Evolutionary conservation across 2,113 vertebrate genomes (phyloP).

Genomic region (Aix galericulata): DNA sequence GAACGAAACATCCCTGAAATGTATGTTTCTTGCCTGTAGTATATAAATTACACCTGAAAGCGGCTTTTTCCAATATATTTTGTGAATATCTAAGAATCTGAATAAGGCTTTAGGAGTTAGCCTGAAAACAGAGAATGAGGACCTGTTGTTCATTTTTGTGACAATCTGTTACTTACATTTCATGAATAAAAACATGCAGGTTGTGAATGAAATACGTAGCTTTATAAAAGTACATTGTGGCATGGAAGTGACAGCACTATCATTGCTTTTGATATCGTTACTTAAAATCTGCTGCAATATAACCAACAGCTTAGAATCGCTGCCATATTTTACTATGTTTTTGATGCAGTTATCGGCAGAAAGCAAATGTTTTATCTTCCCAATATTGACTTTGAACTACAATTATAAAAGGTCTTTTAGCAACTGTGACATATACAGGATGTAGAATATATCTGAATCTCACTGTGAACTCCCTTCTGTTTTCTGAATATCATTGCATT

Average conservation of each 20-base stretch:
- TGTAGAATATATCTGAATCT: not conserved
- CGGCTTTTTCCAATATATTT: not conserved
- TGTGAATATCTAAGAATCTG: not conserved
- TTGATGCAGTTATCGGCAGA: not conserved
- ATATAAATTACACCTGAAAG: not conserved
- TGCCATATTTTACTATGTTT: not conserved
- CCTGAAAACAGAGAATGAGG: not conserved
- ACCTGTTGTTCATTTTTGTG: not conserved
- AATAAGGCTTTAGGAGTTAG: not conserved
- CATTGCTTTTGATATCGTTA: not conserved
- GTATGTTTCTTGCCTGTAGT: not conserved
- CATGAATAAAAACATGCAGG: not conserved
- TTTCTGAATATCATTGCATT: not conserved
- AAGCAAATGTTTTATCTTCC: not conserved
- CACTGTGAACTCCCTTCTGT: not conserved
- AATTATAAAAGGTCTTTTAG: not conserved
- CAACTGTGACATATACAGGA: not conserved
- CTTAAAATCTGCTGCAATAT: not conserved
- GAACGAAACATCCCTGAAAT: not conserved
- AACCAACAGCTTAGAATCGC: not conserved
- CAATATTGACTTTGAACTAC: not conserved
- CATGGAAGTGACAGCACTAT: not conserved
- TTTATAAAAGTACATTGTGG: not conserved
- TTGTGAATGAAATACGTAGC: not conserved
- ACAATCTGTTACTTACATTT: not conserved